Conservation (phyloP, 2,797 vertebrate species). For the Pachyuromys duprasi region DNA sequence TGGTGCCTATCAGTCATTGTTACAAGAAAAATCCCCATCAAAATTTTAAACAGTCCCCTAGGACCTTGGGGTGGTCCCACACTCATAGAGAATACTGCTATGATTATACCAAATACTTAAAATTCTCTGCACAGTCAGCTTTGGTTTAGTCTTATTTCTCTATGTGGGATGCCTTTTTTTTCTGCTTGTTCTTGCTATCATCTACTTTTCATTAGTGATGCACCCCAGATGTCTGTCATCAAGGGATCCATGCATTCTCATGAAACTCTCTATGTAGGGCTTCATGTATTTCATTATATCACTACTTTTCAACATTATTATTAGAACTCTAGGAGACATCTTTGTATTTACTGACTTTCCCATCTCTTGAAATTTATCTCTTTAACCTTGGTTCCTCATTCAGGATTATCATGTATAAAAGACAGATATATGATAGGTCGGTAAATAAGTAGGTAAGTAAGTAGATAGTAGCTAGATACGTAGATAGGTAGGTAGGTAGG, state of each 20-base stretch:
- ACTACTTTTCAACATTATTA: neutral
- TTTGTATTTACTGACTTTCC: neutral
- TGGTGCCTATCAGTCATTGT: neutral
- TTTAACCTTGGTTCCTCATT: neutral
- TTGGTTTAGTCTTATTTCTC: slow-evolving; percentile 9
- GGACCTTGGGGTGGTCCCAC: neutral
- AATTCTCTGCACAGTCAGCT: neutral
- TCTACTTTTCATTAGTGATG: neutral
- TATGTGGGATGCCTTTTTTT: neutral
- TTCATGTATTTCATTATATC: neutral
- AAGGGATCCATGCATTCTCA: neutral
- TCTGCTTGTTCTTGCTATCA: neutral
- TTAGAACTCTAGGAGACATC: neutral
- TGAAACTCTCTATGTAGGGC: neutral
- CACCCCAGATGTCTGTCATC: neutral
- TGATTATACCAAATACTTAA: neutral
- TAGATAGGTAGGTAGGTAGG: neutral
- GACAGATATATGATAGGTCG: neutral
- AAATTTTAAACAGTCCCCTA: neutral
- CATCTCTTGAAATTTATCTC: neutral
- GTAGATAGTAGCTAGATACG: neutral
- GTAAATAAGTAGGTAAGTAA: neutral
- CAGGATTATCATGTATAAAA: neutral
- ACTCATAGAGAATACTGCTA: neutral
- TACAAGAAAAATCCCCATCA: neutral